Evolutionary conservation across 2,113 vertebrate genomes (phyloP), one percentile per base, ranked within the genome.

Genomic region (Proteles cristata): DNA sequence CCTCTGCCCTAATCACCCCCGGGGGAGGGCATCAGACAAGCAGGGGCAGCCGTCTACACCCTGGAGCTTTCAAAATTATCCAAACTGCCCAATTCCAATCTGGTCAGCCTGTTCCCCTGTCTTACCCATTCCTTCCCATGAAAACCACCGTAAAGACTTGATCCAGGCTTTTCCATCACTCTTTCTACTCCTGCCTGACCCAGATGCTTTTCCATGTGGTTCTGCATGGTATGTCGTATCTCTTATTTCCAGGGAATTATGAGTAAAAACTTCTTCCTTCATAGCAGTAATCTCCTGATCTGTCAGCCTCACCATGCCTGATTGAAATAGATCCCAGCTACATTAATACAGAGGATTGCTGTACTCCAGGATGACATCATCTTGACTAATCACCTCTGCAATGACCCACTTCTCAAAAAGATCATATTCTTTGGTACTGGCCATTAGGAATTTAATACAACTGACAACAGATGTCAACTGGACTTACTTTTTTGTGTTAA

Each of bases 101-200:
- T n/a, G 35, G 10, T 25, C 23, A 23, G 4, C 33, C 28, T 26
- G 1, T 58, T 14, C 0, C 21, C 16, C 19, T 58, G 2, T 25
- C 48, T 68, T 87, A 14, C 7, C 25, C 11, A 12, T 4, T 81
- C 21, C 48, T 71, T 81, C n/a, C 11, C 58, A 61, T 21, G 50
- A 31, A 93, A 80, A 48, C 7, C 11, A 4, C 19, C 65, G 8
- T 19, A 21, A 81, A 63, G 33, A 1, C 43, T 63, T 35, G 9
- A 61, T 69, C 11, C 4, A 8, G 15, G 26, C 1, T 50, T 89
- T 55, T 16, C 9, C 23, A 35, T 48, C 17, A 28, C 16, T 92
- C 33, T 25, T 45, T 61, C 71, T 81, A 35, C 1, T 85, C 28
- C 5, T 45, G 55, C 4, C 53, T 31, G 0, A 33, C 15, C 15